These are phyloP conservation scores for Oryzias javanicus DNA, from an alignment of 2,113 vertebrate species.

Conservation along the genomic window DNA sequence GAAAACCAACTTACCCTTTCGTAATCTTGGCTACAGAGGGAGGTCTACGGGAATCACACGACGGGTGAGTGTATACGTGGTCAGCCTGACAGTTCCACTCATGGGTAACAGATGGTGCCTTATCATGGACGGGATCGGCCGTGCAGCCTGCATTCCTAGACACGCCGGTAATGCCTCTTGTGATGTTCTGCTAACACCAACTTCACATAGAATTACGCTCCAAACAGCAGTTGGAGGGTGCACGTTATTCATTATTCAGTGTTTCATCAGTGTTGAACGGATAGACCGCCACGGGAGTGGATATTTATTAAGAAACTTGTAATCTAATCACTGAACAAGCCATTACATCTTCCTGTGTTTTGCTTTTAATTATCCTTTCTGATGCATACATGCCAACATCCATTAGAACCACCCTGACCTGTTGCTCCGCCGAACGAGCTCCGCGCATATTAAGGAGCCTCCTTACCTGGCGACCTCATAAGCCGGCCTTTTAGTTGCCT, in stretches of 20 bases:
- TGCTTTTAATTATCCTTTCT: constrained; percentile 24
- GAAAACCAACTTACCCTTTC: constrained; percentile 45
- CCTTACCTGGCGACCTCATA: constrained; percentile 47
- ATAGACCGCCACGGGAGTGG: neutral
- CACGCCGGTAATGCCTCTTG: constrained; percentile 72
- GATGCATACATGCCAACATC: neutral
- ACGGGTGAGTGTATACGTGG: constrained; percentile 39
- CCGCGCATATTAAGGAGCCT: neutral
- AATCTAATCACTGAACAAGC: constrained; percentile 37
- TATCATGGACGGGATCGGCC: constrained; percentile 73
- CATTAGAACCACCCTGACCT: neutral
- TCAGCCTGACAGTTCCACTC: constrained; percentile 57
- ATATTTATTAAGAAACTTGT: constrained; percentile 35
- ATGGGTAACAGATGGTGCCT: constrained; percentile 77
- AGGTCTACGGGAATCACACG: constrained; percentile 51
- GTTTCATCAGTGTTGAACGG: constrained; percentile 14
- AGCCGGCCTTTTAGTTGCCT: constrained; percentile 47
- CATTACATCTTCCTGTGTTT: constrained; percentile 30
- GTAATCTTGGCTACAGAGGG: constrained; percentile 55
- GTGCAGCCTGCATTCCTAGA: constrained; percentile 77
- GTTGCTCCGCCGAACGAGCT: neutral
- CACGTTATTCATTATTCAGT: constrained; percentile 13
- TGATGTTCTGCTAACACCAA: constrained; percentile 68
- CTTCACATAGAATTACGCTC: constrained; percentile 66
- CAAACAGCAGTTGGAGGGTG: constrained; percentile 38